A percentile compares a stretch with the other conserved stretches of the same genome.
phyloP scores from a whole-genome alignment of 2,797 vertebrate genomes.

The Phylloscopus collybita region DNA sequence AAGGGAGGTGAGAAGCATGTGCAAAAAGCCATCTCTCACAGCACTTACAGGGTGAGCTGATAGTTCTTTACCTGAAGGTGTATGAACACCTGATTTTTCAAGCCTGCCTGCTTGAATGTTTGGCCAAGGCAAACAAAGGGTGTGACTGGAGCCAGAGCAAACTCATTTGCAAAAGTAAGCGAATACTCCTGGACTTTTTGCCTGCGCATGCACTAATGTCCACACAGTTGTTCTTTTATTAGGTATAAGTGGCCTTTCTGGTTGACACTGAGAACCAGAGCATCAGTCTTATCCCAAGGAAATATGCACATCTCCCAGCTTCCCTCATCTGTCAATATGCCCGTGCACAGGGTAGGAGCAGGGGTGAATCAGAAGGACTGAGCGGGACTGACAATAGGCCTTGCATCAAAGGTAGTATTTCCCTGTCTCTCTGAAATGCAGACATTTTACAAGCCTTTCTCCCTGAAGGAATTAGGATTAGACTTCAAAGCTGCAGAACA shows the following conservation, averaged over 20 bases:
- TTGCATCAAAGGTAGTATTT: slow-evolving; percentile 43
- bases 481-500: slow-evolving; percentile 62
- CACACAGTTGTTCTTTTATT: slow-evolving; percentile 14
- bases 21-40: not conserved
- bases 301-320: not conserved
- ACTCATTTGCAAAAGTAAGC: slow-evolving; percentile 57
- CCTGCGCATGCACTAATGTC: not conserved
- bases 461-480: slow-evolving; percentile 65
- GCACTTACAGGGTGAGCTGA: not conserved
- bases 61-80: not conserved
- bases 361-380: slow-evolving; percentile 13
- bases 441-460: slow-evolving; percentile 35
- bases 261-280: not conserved
- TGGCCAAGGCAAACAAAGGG: slow-evolving; percentile 50
- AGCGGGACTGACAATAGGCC: not conserved
- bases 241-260: slow-evolving; percentile 7
- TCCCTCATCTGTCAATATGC: not conserved
- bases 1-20: not conserved
- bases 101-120: slow-evolving; percentile 24
- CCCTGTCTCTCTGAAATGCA: slow-evolving; percentile 12
- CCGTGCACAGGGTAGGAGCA: not conserved
- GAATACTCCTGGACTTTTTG: not conserved
- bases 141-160: not conserved
- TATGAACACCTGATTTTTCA: not conserved
- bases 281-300: not conserved